A percentile compares a stretch with the other conserved stretches of the same genome.
Evolutionary conservation across 2,888 invertebrate genomes (phyloP).

Genomic region (Glyphotaelius pellucidus): DNA sequence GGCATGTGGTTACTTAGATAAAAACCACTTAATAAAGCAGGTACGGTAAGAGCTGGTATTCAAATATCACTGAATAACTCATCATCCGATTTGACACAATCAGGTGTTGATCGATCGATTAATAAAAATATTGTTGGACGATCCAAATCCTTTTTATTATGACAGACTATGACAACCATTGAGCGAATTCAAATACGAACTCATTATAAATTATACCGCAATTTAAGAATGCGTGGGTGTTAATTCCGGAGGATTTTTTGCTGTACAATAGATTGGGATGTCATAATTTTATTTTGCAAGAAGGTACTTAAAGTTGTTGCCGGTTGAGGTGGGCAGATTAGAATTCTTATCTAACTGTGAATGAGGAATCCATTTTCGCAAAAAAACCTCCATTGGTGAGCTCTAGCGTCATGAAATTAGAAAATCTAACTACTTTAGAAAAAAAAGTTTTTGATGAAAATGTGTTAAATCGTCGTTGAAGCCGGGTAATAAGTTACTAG

Average conservation of each 20-base stretch:
- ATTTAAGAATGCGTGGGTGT: background rate
- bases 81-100: constrained; percentile 15
- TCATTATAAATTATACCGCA: background rate
- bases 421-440: background rate
- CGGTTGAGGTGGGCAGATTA: background rate
- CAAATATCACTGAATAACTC: constrained; percentile 4
- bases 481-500: no score
- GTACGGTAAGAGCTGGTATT: background rate
- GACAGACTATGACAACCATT: constrained; percentile 11
- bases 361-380: background rate
- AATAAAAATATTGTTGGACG: background rate
- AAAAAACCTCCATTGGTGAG: background rate
- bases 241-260: background rate
- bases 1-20: background rate
- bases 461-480: no score
- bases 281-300: background rate
- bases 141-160: constrained; percentile 14
- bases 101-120: constrained; percentile 12
- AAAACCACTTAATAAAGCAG: background rate
- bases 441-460: no score
- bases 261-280: background rate
- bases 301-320: background rate
- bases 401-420: background rate
- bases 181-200: background rate
- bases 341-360: background rate